Evolutionary conservation across 2,888 invertebrate genomes (phyloP).

Genomic region (Litoditis marina): DNA sequence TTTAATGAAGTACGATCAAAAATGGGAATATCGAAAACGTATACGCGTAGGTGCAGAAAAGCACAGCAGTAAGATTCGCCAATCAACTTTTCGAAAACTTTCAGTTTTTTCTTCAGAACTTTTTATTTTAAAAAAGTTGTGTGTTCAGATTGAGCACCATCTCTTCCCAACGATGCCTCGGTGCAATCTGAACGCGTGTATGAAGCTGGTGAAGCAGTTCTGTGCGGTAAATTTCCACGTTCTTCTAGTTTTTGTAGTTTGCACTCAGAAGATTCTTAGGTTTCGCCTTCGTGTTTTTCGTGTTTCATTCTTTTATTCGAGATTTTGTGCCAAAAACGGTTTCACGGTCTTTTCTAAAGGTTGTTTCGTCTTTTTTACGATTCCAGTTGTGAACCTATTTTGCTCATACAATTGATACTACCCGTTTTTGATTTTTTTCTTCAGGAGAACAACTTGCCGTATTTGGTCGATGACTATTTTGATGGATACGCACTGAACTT

Average conservation of each 20-base stretch:
- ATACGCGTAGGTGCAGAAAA: neutral
- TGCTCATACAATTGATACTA: too few species aligned
- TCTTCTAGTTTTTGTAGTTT: too few species aligned
- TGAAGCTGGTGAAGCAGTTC: constrained; percentile 49
- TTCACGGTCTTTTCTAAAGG: too few species aligned
- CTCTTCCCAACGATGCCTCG: constrained; percentile 61
- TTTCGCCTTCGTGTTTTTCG: too few species aligned
- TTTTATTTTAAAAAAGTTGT: neutral
- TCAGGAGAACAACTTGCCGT: constrained; percentile 45
- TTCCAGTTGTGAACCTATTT: too few species aligned
- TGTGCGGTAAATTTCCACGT: constrained; percentile 37
- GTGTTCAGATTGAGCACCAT: constrained; percentile 56
- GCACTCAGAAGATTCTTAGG: too few species aligned
- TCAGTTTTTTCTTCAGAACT: too few species aligned
- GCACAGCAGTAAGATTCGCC: neutral
- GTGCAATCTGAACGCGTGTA: constrained; percentile 49
- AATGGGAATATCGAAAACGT: neutral
- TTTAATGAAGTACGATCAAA: neutral
- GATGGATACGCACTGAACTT: constrained; percentile 53
- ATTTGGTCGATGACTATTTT: constrained; percentile 55
- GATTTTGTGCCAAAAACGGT: too few species aligned
- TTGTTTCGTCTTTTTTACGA: too few species aligned
- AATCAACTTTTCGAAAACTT: too few species aligned
- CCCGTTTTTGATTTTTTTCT: too few species aligned
- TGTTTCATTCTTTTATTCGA: too few species aligned